These are phyloP conservation scores for Emydura subglobosa DNA, from an alignment of 2,113 vertebrate genomes.

Conservation along the genomic window DNA sequence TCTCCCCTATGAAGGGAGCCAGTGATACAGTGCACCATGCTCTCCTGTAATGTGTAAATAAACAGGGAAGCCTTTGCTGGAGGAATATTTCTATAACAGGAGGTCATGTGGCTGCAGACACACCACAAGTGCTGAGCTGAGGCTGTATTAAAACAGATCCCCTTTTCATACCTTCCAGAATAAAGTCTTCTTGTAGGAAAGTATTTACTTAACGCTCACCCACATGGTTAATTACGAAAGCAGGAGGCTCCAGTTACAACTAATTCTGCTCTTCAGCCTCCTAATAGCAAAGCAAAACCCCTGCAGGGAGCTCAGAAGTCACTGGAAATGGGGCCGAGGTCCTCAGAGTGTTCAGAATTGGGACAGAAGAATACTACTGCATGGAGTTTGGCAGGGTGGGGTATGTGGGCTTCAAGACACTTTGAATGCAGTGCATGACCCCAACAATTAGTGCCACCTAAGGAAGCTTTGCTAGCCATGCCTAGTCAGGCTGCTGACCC, in stretches of 20 bases:
- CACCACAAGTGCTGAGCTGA: not conserved
- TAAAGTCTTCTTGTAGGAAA: slow-evolving; percentile 52
- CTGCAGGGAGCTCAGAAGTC: not conserved
- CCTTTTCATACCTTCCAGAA: slow-evolving; percentile 57
- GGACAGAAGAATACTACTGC: not conserved
- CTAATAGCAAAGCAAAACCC: not conserved
- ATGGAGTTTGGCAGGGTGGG: accelerated
- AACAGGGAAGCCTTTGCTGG: slow-evolving; percentile 49
- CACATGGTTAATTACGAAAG: slow-evolving; percentile 47
- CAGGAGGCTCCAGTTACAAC: slow-evolving; percentile 35
- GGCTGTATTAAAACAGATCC: slow-evolving; percentile 38
- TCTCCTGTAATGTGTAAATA: slow-evolving; percentile 36
- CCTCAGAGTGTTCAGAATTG: not conserved
- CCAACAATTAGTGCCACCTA: not conserved
- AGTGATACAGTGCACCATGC: not conserved
- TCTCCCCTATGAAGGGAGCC: slow-evolving; percentile 38
- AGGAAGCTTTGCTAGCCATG: not conserved
- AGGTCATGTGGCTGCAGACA: accelerated
- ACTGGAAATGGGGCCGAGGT: accelerated
- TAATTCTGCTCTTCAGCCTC: slow-evolving; percentile 31
- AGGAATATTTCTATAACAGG: not conserved
- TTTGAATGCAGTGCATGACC: not conserved
- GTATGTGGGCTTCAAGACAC: not conserved
- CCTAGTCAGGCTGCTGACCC: not conserved
- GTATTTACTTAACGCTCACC: slow-evolving; percentile 40